These are phyloP conservation scores for Tetheella fluctuosa DNA, from an alignment of 2,888 invertebrate genomes.

Conservation along the genomic window DNA sequence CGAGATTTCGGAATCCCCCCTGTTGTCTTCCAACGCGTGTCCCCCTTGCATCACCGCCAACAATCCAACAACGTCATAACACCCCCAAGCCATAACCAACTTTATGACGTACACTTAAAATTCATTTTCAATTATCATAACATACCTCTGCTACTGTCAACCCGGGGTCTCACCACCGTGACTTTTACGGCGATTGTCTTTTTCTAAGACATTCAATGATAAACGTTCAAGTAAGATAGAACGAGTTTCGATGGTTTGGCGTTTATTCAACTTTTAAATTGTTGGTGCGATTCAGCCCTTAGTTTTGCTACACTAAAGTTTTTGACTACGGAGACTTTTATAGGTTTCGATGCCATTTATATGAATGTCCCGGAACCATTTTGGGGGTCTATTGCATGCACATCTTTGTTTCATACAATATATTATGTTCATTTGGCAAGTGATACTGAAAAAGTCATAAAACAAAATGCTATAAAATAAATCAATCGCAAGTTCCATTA, in stretches of 20 bases:
- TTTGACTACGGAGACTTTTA: conserved; percentile 32
- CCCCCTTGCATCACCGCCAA: conserved; percentile 68
- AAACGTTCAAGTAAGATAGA: conserved; percentile 73
- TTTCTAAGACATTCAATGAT: conserved; percentile 71
- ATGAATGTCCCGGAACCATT: conserved; percentile 22
- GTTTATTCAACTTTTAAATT: conserved; percentile 72
- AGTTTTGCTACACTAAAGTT: conserved; percentile 44
- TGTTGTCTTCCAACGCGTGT: conserved; percentile 74
- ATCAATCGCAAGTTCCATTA: no score
- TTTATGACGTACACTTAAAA: conserved; percentile 66
- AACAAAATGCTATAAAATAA: not conserved
- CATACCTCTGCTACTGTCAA: conserved; percentile 26
- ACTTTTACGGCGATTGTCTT: conserved; percentile 75
- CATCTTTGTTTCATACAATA: not conserved
- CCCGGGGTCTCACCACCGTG: conserved; percentile 37
- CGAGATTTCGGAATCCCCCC: conserved; percentile 84
- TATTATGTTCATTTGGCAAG: not conserved
- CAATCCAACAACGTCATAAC: conserved; percentile 67
- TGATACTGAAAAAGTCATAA: not conserved
- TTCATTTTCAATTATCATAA: conserved; percentile 65
- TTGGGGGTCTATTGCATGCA: conserved; percentile 2
- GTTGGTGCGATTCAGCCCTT: conserved; percentile 57
- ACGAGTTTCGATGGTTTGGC: conserved; percentile 69
- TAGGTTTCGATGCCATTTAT: conserved; percentile 35
- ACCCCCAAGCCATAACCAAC: conserved; percentile 62